These are phyloP conservation scores for Grammomys dolichurus DNA, from an alignment of 2,113 vertebrate genomes.

Conservation along the genomic window DNA sequence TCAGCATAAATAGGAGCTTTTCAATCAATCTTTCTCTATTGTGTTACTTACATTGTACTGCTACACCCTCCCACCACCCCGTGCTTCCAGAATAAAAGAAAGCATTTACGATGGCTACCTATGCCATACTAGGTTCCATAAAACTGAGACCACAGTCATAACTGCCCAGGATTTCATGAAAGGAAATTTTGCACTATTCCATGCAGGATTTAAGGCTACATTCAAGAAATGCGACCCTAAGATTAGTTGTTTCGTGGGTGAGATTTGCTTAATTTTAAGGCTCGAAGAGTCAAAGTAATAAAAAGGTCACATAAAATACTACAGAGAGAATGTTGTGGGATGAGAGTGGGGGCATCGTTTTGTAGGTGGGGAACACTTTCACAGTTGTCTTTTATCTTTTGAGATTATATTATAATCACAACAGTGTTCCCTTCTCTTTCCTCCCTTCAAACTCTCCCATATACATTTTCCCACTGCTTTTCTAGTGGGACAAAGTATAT, in stretches of 20 bases:
- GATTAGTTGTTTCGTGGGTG: not conserved
- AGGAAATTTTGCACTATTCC: not conserved
- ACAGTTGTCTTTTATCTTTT: not conserved
- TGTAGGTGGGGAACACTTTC: too few species aligned
- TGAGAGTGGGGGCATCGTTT: rapidly evolving
- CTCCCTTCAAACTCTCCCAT: not conserved
- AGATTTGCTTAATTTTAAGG: not conserved
- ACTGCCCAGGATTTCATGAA: not conserved
- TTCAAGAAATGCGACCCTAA: not conserved
- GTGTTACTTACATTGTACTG: not conserved
- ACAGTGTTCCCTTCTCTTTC: not conserved
- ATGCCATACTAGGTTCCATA: not conserved
- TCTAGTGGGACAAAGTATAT: not conserved
- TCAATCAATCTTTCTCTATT: not conserved
- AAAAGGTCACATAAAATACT: not conserved
- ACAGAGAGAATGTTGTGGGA: not conserved
- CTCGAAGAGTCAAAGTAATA: not conserved
- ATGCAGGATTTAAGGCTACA: not conserved
- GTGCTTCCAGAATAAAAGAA: not conserved
- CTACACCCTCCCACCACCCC: not conserved
- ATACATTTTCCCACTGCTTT: not conserved
- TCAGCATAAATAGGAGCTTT: not conserved
- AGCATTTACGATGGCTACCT: not conserved
- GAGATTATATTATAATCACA: not conserved
- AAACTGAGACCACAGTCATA: not conserved